Conservation (phyloP, 2,797 vertebrate genomes). For the Phyllotis vaccarum region DNA sequence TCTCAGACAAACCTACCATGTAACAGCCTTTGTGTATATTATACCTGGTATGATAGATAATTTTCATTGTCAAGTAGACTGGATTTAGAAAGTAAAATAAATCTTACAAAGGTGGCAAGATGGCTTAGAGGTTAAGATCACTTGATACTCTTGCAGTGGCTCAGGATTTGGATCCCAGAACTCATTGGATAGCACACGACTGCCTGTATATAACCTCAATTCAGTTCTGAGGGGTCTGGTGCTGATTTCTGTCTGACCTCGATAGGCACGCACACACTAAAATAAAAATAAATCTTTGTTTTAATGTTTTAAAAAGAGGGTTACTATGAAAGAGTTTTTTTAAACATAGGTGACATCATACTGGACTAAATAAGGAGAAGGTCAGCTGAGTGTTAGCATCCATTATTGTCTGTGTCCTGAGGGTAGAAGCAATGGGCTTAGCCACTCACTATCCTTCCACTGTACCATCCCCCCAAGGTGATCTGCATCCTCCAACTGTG, state of each 20-base stretch:
- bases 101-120: not conserved
- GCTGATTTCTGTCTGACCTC: not conserved
- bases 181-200: not conserved
- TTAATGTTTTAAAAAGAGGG: too few relatives aligned
- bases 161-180: not conserved
- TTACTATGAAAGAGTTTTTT: not conserved
- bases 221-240: not conserved
- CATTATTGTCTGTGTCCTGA: not conserved
- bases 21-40: not conserved
- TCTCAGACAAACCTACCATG: accelerated
- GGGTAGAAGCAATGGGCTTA: too few relatives aligned
- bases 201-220: not conserved
- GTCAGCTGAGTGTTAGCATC: not conserved
- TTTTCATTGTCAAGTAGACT: not conserved
- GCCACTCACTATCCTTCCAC: not conserved
- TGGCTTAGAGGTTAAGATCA: not conserved
- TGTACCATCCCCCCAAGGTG: too few relatives aligned
- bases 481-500: not conserved
- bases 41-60: not conserved
- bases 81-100: not conserved
- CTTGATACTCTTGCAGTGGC: not conserved
- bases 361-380: not conserved
- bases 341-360: not conserved
- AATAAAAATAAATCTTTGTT: too few relatives aligned
- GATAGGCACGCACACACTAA: not conserved